Base-by-base conservation (phyloP, 30 jellyfish, hydroid and myxozoan genomes). In the Morbakka virulenta region DNA sequence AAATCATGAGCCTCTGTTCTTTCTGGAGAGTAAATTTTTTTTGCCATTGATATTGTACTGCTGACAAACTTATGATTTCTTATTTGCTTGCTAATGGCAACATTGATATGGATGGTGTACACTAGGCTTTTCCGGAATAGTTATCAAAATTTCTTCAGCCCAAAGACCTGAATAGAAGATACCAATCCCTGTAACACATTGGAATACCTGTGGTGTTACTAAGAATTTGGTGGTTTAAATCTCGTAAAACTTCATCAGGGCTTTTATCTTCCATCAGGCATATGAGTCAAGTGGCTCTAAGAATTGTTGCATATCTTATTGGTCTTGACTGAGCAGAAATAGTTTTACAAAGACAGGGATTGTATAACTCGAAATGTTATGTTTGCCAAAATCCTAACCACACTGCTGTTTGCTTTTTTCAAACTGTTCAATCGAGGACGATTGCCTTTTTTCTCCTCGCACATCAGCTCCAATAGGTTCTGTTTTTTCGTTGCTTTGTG, bases 141-240 rank as follows among this genome's bases (percentile, higher is more conserved):
- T 64, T 64, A 14, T 3, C 50, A 36, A 36, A 6, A 28, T 35
- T 47, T 70, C 82, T 70, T 47, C 76, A 70, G 75, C 30, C 50
- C 82, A 35, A 70, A 25, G 75, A 72, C 82, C 27, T 70, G 76
- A 48, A 70, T 51, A 13, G 82, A 70, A 21, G 51, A 70, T 72
- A 70, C 47, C 76, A 70, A 36, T 70, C 41, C 50, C 82, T 36
- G 82, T 70, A 70, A 72, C 76, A 70, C 47, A 70, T 48, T 26
- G 82, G 76, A n/a, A 70, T 70, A 70, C 76, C 82, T 70, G 82
- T 70, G 50, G 76, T 70, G 82, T 70, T 36, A 36, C 76, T 70
- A 70, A 35, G 82, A 47, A 70, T 70, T 70, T 35, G 82, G 27
- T 70, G 82, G 82, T 35, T 35, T 48, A 51, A 70, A 70, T 70